phyloP scores from a whole-genome alignment of 2,888 invertebrate genomes.

The Mimachlamys varia region DNA sequence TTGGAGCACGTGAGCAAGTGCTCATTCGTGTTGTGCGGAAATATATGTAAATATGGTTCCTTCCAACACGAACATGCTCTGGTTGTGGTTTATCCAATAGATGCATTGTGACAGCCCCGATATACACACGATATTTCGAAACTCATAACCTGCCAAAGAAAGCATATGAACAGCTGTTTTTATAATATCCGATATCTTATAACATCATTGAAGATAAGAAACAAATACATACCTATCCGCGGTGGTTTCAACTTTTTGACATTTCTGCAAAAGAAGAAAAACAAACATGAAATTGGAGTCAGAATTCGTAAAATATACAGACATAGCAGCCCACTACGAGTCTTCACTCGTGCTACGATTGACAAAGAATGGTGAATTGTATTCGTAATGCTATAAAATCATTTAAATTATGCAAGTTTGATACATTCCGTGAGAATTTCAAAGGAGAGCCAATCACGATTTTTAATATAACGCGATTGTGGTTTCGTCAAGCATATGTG shows the following conservation, averaged over 20 bases:
- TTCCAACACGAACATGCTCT: neutral
- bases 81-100: neutral
- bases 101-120: neutral
- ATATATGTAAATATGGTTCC: neutral
- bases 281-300: neutral
- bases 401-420: too few relatives aligned
- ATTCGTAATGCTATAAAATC: too few relatives aligned
- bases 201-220: neutral
- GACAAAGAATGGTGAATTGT: too few relatives aligned
- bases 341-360: too few relatives aligned
- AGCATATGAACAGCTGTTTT: neutral
- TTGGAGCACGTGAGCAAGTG: neutral
- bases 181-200: neutral
- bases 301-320: too few relatives aligned
- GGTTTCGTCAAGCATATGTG: too few relatives aligned
- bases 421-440: too few relatives aligned
- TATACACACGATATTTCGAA: neutral
- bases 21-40: neutral
- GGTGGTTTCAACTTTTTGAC: neutral
- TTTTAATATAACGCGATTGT: too few relatives aligned
- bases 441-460: too few relatives aligned
- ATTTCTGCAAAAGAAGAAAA: neutral
- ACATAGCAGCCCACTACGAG: too few relatives aligned
- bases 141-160: neutral
- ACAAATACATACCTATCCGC: neutral